Conservation (phyloP, 2,113 vertebrate species). For the rat (Rattus norvegicus) region DNA sequence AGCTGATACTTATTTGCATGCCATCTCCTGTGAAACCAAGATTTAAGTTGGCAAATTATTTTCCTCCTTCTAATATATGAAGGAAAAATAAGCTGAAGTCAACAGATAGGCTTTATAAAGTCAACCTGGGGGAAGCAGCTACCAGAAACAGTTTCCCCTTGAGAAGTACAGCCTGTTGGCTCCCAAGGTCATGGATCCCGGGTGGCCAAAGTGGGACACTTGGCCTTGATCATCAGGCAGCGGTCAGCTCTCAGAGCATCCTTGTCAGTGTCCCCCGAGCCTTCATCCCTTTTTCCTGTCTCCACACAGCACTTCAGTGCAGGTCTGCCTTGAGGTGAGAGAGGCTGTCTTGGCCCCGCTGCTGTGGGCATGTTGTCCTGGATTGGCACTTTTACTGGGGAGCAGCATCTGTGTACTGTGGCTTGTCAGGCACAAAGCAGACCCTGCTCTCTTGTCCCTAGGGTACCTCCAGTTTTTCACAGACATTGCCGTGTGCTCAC, state of each 20-base stretch:
- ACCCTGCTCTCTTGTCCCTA: rapidly evolving
- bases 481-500: too few relatives aligned
- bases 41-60: slow-evolving; percentile 76
- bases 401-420: not conserved
- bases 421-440: not conserved
- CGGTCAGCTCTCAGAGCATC: rapidly evolving
- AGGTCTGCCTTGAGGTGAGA: not conserved
- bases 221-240: not conserved
- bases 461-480: not conserved
- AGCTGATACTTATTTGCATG: slow-evolving; percentile 74
- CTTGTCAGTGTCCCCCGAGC: not conserved
- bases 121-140: slow-evolving; percentile 32
- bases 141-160: not conserved
- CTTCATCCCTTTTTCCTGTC: too few relatives aligned
- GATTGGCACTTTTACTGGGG: not conserved
- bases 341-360: not conserved
- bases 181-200: not conserved
- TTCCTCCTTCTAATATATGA: slow-evolving; percentile 65
- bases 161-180: slow-evolving; percentile 19
- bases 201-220: not conserved
- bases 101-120: slow-evolving; percentile 37
- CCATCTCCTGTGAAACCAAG: slow-evolving; percentile 67
- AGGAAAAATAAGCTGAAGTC: slow-evolving; percentile 65
- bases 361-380: rapidly evolving
- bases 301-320: too few relatives aligned